These are phyloP conservation scores for Tylochromis polylepis DNA, from an alignment of 2,113 vertebrate species.

Conservation along the genomic window DNA sequence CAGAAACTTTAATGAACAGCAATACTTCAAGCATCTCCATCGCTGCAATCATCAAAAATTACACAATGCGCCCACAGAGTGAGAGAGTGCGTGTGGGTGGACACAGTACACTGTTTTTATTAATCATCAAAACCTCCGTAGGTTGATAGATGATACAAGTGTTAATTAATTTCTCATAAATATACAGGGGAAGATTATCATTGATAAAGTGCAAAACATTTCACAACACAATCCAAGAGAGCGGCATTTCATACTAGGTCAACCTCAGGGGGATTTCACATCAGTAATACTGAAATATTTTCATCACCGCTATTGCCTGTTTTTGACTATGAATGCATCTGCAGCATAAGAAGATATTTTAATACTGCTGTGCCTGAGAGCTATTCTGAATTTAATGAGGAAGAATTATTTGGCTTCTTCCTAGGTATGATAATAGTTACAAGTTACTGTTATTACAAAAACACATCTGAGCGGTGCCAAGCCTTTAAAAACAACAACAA, in stretches of 20 bases:
- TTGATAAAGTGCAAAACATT: slow-evolving; percentile 43
- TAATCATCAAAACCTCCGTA: slow-evolving; percentile 53
- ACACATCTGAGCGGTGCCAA: slow-evolving; percentile 4
- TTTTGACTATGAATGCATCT: slow-evolving; percentile 8
- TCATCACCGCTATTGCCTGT: slow-evolving; percentile 13
- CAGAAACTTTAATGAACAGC: slow-evolving; percentile 29
- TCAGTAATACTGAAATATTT: slow-evolving; percentile 36
- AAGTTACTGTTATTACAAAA: slow-evolving; percentile 40
- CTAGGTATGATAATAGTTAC: slow-evolving; percentile 30
- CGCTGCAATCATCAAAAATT: slow-evolving; percentile 40
- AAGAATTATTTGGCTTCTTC: slow-evolving; percentile 38
- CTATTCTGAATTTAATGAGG: slow-evolving; percentile 53
- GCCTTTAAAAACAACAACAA: background rate
- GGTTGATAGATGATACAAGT: slow-evolving; percentile 53
- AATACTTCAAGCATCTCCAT: slow-evolving; percentile 47
- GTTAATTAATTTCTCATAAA: slow-evolving; percentile 59
- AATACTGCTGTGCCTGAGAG: slow-evolving; percentile 22
- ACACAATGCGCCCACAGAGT: slow-evolving; percentile 47
- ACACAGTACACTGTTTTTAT: slow-evolving; percentile 49
- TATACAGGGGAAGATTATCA: slow-evolving; percentile 32
- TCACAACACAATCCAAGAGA: slow-evolving; percentile 2
- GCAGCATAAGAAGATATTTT: slow-evolving; percentile 40
- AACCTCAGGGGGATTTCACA: slow-evolving; percentile 17
- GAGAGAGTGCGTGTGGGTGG: slow-evolving; percentile 44
- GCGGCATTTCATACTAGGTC: slow-evolving; percentile 6